These are phyloP conservation scores for Drosophila sulfurigaster DNA, from an alignment of 1,140 invertebrate genomes.

Conservation along the genomic window DNA sequence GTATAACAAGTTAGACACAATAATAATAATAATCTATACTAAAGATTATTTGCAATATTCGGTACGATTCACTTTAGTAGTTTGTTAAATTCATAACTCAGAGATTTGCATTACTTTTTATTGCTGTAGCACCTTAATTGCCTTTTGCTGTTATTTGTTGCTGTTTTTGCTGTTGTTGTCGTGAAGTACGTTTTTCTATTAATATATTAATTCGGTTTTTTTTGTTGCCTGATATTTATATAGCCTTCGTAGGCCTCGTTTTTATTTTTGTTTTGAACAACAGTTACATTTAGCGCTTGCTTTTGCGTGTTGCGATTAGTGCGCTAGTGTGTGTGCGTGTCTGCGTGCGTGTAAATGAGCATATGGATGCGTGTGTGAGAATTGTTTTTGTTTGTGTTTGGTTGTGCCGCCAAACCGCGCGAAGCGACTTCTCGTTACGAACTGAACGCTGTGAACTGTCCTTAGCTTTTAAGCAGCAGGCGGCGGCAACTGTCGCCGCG, in stretches of 20 bases:
- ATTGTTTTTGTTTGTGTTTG: constrained; percentile 14
- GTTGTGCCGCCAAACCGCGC: constrained; percentile 61
- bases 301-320: constrained; percentile 6
- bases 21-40: background rate
- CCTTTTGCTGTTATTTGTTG: background rate
- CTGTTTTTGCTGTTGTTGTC: constrained; percentile 13
- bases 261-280: constrained; percentile 28
- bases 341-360: background rate
- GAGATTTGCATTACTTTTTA: constrained; percentile 12
- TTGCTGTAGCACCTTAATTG: constrained; percentile 23
- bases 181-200: background rate
- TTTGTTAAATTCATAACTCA: background rate
- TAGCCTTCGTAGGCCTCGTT: constrained; percentile 22
- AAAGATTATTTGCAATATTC: background rate
- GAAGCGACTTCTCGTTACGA: constrained; percentile 69
- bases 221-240: constrained; percentile 18
- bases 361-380: constrained; percentile 5
- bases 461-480: constrained; percentile 75
- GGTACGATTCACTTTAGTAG: background rate
- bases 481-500: constrained; percentile 1
- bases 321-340: background rate
- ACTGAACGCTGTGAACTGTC: constrained; percentile 73
- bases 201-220: constrained; percentile 1
- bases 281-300: constrained; percentile 38
- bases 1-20: constrained; percentile 39